Base-by-base conservation (phyloP, 1,140 invertebrate species). In the Mycetomoellerius zeteki region DNA sequence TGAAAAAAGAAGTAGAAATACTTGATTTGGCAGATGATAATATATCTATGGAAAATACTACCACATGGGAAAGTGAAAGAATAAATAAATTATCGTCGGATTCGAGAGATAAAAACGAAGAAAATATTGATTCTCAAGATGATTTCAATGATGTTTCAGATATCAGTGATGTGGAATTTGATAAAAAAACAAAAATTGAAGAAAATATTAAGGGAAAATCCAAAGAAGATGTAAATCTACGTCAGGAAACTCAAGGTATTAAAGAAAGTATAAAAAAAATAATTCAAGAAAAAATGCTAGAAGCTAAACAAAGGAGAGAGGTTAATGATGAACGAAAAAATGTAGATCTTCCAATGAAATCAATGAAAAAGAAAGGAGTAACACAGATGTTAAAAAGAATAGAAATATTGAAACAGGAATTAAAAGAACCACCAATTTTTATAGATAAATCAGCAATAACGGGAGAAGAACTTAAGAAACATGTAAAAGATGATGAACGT, bases 191-290 rank as follows among this genome's bases (percentile, higher is more conserved):
- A 16, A 60, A 73, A 16, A 56, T 65, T 56, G 43, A 58, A 73
- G 69, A 52, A 50, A 67, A 43, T 30, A 10, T 8, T 73, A 87
- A 84, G 16, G 73, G 50, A 76, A 77, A 75, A 87, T 8, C 16
- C 60, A 91, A 88, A 54, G 76, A 64, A 62, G 71, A 21, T 62
- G 4, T 30, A 33, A 86, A 30, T 86, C 47, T 65, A 69, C 50
- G 58, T 21, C 87, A 92, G 82, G 91, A 93, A 90, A 33, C 24
- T 37, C 86, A 43, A 6, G 91, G 88, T 37, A 76, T 93, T n/a
- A 95, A 95, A 80, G 91, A 95, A 88, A 91, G 92, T 19, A 90
- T 95, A 8, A 94, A 93, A 75, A 94, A 94, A 90, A 80, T 95
- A 16, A 95, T 95, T 58, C 92, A 94, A 89, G 92, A 93, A 69